These are phyloP conservation scores for Stratiomys singularior DNA, from an alignment of 2,888 invertebrate species.

Conservation along the genomic window DNA sequence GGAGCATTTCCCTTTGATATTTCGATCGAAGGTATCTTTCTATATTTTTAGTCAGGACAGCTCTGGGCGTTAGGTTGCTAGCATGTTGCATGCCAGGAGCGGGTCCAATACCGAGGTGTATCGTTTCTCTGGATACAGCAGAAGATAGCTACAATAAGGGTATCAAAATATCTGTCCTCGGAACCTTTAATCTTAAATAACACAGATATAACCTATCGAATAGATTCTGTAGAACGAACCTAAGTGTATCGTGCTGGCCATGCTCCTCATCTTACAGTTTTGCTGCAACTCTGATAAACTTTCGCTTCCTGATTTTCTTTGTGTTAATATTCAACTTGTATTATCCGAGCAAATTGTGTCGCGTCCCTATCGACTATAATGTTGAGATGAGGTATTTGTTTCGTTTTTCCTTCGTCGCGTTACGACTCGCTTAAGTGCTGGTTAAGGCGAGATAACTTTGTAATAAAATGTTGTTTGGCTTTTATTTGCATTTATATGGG, in stretches of 20 bases:
- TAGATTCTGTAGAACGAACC: too few relatives aligned
- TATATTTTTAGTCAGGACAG: too few relatives aligned
- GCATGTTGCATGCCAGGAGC: neutral
- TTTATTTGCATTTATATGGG: neutral
- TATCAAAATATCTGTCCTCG: neutral
- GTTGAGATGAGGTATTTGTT: too few relatives aligned
- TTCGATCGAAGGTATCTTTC: neutral
- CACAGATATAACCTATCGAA: too few relatives aligned
- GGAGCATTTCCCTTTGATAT: slow-evolving; percentile 11
- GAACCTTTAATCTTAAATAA: neutral
- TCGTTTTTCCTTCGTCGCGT: neutral
- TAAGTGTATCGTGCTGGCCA: too few relatives aligned
- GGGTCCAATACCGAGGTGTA: neutral
- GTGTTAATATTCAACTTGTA: slow-evolving; percentile 3
- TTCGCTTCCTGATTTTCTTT: neutral
- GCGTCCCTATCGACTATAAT: too few relatives aligned
- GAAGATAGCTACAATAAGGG: neutral
- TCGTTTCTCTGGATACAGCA: neutral
- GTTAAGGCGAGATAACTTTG: neutral
- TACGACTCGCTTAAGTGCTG: neutral
- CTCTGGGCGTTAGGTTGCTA: too few relatives aligned
- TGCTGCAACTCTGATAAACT: neutral
- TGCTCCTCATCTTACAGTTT: neutral
- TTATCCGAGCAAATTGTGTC: neutral
- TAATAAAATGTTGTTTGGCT: neutral